Percentiles rank a stretch among this genome's conserved stretches.
These are phyloP conservation scores for Anagyrus pseudococci DNA, from an alignment of 2,888 invertebrate species.

Conservation along the genomic window DNA sequence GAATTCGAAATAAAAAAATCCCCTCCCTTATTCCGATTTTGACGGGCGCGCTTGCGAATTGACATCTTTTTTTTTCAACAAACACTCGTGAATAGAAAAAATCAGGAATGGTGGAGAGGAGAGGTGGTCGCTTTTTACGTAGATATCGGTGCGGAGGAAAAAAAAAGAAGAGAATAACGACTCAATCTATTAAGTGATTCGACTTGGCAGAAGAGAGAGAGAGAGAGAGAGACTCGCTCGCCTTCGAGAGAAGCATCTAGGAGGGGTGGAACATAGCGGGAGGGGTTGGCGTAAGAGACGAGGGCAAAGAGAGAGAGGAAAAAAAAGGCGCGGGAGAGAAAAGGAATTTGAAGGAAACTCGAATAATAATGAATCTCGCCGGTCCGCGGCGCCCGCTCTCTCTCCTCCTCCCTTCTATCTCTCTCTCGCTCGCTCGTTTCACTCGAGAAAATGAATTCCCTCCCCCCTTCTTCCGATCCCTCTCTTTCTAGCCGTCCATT, in stretches of 20 bases:
- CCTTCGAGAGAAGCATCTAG: conserved; percentile 25
- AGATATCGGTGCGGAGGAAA: too few relatives aligned
- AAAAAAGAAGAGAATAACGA: conserved; percentile 22
- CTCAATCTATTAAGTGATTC: conserved; percentile 37
- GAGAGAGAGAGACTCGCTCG: conserved; percentile 12
- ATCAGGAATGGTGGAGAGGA: conserved; percentile 4
- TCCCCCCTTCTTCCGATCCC: conserved; percentile 2
- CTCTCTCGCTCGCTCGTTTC: conserved; percentile 24
- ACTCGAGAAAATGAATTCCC: conserved; percentile 37
- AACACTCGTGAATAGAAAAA: not conserved
- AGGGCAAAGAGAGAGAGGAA: conserved; percentile 6
- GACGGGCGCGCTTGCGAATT: too few relatives aligned
- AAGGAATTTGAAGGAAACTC: conserved; percentile 28
- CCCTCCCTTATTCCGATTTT: too few relatives aligned
- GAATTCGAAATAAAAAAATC: too few relatives aligned
- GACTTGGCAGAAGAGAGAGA: conserved; percentile 35
- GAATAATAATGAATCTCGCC: conserved; percentile 33
- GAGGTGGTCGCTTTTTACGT: not conserved
- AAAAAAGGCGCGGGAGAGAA: conserved; percentile 10
- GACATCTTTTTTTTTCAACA: too few relatives aligned
- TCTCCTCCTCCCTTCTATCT: too few relatives aligned
- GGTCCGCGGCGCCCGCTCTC: conserved; percentile 10
- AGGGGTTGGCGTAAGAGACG: too few relatives aligned
- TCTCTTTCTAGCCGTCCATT: conserved; percentile 1
- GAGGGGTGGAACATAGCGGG: conserved; percentile 12